Evolutionary conservation across 2,797 vertebrate genomes (phyloP), one percentile per base, ranked within the genome.

Genomic region (Gastrophryne carolinensis): DNA sequence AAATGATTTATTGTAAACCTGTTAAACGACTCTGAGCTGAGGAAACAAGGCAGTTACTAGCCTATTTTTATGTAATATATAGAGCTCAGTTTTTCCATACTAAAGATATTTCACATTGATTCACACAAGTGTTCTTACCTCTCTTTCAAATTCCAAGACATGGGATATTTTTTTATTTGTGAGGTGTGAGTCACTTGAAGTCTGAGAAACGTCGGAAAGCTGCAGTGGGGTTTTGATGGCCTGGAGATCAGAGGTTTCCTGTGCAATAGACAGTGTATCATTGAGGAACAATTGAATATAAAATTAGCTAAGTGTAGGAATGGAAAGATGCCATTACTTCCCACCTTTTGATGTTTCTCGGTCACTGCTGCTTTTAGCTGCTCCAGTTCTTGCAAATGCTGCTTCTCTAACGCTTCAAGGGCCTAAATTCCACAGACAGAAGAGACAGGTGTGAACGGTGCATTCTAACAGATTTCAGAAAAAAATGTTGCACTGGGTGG

Each of bases 61-160:
- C n/a, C n/a, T n/a, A n/a, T n/a, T n/a, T n/a, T n/a, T n/a, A n/a
- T n/a, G n/a, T n/a, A n/a, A n/a, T n/a, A n/a, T n/a, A n/a, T n/a
- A n/a, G n/a, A n/a, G n/a, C n/a, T n/a, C n/a, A n/a, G n/a, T n/a
- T n/a, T n/a, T n/a, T n/a, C n/a, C n/a, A n/a, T n/a, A n/a, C n/a
- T n/a, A n/a, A n/a, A n/a, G n/a, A n/a, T n/a, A n/a, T n/a, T n/a
- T n/a, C n/a, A n/a, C n/a, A 17, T 44, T 41, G 11, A 41, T 49
- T 6, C 11, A 54, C 9, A 21, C 11, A 54, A 54, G 7, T 1
- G 21, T 26, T 1, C 1, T 58, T 78, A 78, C 75, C 68, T 78
- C 67, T 72, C 27, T 72, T 47, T 72, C 75, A 27, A 65, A 78
- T 17, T 78, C 75, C 61, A 72, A 15, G 1, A 58, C 26, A 13